These are phyloP conservation scores for Phylloscopus collybita DNA, from an alignment of 2,797 vertebrate species.

Conservation along the genomic window DNA sequence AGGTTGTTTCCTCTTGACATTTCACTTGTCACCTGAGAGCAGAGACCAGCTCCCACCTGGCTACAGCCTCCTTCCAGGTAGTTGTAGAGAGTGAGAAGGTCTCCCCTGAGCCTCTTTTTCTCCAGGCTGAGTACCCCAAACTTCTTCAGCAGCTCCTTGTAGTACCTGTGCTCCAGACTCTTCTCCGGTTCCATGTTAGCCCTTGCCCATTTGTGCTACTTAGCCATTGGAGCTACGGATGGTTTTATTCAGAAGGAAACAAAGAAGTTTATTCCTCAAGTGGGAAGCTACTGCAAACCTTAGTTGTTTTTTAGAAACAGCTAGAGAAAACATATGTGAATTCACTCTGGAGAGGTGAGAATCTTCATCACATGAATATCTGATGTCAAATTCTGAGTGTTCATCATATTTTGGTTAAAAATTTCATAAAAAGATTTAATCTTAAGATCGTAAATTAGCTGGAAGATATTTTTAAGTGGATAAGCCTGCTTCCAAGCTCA, in stretches of 20 bases:
- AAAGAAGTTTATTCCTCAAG: neutral
- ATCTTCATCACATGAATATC: neutral
- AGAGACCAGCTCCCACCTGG: neutral
- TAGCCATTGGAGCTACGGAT: neutral
- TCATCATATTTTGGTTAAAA: neutral
- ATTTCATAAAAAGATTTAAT: neutral
- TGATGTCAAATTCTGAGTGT: neutral
- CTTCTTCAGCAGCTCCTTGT: accelerated
- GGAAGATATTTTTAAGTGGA: neutral
- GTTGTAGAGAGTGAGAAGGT: neutral
- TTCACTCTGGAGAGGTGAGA: neutral
- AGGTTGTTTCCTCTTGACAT: neutral
- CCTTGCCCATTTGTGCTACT: neutral
- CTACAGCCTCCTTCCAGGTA: neutral
- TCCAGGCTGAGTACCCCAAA: accelerated
- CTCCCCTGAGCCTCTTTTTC: neutral
- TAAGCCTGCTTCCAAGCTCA: neutral
- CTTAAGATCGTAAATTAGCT: neutral
- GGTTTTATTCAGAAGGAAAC: neutral
- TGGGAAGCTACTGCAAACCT: neutral
- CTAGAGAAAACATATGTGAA: neutral
- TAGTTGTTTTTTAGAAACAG: neutral
- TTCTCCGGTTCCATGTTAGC: neutral
- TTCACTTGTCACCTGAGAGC: neutral
- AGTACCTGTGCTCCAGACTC: neutral